Base-by-base conservation (phyloP, 1,140 invertebrate genomes). In the Magallana angulata region DNA sequence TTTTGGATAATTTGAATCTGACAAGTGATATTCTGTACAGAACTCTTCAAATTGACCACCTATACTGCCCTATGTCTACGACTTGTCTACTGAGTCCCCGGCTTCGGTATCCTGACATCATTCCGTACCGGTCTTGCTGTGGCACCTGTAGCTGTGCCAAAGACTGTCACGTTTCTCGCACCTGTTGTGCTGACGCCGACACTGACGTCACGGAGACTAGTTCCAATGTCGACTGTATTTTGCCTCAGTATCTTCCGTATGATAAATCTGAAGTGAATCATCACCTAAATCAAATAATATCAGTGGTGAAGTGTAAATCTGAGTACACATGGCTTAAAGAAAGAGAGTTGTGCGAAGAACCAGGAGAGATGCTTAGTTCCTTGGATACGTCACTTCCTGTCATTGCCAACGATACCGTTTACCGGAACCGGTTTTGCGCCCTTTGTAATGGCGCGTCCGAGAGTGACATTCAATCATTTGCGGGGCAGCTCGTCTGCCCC, bases 401-500 rank as follows among this genome's bases (percentile, higher is more conserved):
- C 12, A 30, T 58, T 57, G 57, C 18, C 14, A 58, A 24, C 2
- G 81, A 48, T 8, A 58, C 4, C 18, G 48, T 24, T 9, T 82
- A 82, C 48, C 14, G 57, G 57, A 82, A 82, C 8, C 48, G 57
- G 9, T 82, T 18, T 24, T 82, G 81, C 7, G 81, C 81, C n/a
- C 14, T 82, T n/a, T 82, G 81, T 58, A 82, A 82, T 58, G 7
- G 16, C 5, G 48, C 24, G 18, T 9, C 48, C 9, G 16, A 8
- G 9, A 30, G 36, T 18, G 56, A 57, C 7, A 58, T 58, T 9
- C 12, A 57, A 18, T n/a, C 57, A 18, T 82, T 57, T 7, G 8
- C 11, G 57, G 81, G 56, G 7, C 56, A 82, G 57, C 36, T 82
- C 48, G 11, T 9, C 2, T 82, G 81, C n/a, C 48, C 48, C 0